Base-by-base conservation (phyloP, 1,140 invertebrate genomes). In the Drosophila novamexicana region DNA sequence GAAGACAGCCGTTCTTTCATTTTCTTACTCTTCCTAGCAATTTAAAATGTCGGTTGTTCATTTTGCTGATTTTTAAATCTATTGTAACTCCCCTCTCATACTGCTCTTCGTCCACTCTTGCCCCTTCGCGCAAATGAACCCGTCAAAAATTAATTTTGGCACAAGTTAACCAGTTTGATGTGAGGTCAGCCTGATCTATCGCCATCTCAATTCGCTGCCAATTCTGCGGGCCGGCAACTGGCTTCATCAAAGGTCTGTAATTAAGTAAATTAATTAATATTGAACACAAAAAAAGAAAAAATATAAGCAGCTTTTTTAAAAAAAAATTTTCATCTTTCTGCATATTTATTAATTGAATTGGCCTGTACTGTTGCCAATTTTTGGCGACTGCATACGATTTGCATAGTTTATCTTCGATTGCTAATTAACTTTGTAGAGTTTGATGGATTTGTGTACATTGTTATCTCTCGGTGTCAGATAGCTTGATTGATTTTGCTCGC, bases 211-310 rank as follows among this genome's bases (percentile, higher is more conserved):
- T 29, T 49, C 10, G 12, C 34, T 14, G 32, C 14, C 53, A 44
- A 53, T 50, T 36, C 9, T 12, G 14, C 57, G 45, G 56, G 65
- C 47, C 52, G 63, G 4, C 50, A 52, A n/a, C 7, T 52, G 64
- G 67, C 65, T 22, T 47, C 75, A 52, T 68, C 49, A 53, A 45
- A 73, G 65, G 64, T 62, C 84, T 83, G 79, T 89, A 86, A 86
- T 86, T 89, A 86, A 74, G 72, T 83, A 79, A 79, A 78, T 86
- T 86, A 79, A 86, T 86, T 89, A 86, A 86, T 79, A 88, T 85
- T 39, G 45, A 71, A 53, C 64, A 66, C 56, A 59, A 50, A 44
- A 58, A 59, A 70, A 54, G 4, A 29, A 4, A 29, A 29, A 29
- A 29, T 5, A 29, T 29, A 29, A 29, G 5, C 22, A 50, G 6